A percentile compares a stretch with the other conserved stretches of the same genome.
Evolutionary conservation across 2,888 invertebrate species (phyloP).

Genomic region (Ernsta delagoae): DNA sequence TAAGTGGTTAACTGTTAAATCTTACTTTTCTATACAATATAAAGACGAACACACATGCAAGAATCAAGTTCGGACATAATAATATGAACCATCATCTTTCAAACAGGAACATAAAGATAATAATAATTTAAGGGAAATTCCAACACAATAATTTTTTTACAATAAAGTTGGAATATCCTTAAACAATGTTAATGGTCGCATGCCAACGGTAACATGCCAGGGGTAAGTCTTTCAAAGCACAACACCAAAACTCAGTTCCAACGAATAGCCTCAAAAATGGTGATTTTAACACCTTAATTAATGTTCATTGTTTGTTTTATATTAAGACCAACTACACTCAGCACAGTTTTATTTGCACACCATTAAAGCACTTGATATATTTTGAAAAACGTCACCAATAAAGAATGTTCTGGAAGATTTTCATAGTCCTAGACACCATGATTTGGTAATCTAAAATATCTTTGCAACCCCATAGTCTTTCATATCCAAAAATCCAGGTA

Average conservation of each 20-base stretch:
- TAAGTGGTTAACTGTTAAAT: constrained; percentile 19
- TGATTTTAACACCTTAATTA: constrained; percentile 16
- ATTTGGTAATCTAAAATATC: not conserved
- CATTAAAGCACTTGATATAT: constrained; percentile 30
- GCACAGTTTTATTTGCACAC: constrained; percentile 23
- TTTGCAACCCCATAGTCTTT: constrained; percentile 1
- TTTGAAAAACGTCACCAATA: not conserved
- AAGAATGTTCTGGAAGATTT: not conserved
- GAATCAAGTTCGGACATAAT: constrained; percentile 40
- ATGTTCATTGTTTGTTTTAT: constrained; percentile 16
- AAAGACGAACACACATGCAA: constrained; percentile 57
- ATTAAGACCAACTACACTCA: constrained; percentile 38
- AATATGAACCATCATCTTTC: constrained; percentile 40
- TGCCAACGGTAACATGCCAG: constrained; percentile 57
- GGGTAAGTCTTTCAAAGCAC: constrained; percentile 58
- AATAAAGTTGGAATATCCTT: constrained; percentile 44
- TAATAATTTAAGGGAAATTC: constrained; percentile 43
- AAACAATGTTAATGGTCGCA: constrained; percentile 45
- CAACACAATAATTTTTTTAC: constrained; percentile 37
- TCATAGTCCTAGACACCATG: not conserved
- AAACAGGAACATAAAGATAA: constrained; percentile 46
- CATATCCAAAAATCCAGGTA: not conserved
- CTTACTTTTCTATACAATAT: constrained; percentile 38
- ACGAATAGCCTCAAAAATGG: constrained; percentile 41
- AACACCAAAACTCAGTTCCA: constrained; percentile 32